Evolutionary conservation across 2,888 invertebrate genomes (phyloP).

Genomic region (Dynastes maya): DNA sequence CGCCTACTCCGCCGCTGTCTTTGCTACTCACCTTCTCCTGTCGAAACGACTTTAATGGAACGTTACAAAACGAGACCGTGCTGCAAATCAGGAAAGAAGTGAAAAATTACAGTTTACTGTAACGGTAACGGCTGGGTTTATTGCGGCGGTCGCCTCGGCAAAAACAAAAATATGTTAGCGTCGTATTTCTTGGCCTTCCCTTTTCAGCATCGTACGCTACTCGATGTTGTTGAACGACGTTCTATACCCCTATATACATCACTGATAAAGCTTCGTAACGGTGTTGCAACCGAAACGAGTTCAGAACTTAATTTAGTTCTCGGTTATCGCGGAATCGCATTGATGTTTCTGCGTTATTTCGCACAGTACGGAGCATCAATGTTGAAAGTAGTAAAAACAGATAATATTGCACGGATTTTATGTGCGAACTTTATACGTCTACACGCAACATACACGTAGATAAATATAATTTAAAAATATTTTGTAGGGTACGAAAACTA

Average conservation of each 20-base stretch:
- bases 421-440: background rate
- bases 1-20: background rate
- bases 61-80: constrained; percentile 1
- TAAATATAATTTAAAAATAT: too few species aligned
- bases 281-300: constrained; percentile 15
- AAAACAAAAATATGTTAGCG: constrained; percentile 11
- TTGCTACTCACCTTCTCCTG: background rate
- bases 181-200: constrained; percentile 21
- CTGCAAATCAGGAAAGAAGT: constrained; percentile 34
- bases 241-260: background rate
- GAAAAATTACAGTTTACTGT: constrained; percentile 26
- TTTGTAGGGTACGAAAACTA: too few species aligned
- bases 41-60: constrained; percentile 29
- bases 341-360: constrained; percentile 2
- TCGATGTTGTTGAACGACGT: background rate
- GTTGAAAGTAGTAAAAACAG: background rate
- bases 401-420: too few species aligned
- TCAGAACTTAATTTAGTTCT: constrained; percentile 15
- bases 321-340: constrained; percentile 12
- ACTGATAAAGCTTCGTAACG: constrained; percentile 3
- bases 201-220: background rate
- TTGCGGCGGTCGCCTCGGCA: constrained; percentile 15
- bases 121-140: constrained; percentile 31
- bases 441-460: too few species aligned
- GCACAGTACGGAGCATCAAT: background rate